phyloP scores from a whole-genome alignment of 2,113 vertebrate genomes.

The Boleophthalmus pectinirostris region DNA sequence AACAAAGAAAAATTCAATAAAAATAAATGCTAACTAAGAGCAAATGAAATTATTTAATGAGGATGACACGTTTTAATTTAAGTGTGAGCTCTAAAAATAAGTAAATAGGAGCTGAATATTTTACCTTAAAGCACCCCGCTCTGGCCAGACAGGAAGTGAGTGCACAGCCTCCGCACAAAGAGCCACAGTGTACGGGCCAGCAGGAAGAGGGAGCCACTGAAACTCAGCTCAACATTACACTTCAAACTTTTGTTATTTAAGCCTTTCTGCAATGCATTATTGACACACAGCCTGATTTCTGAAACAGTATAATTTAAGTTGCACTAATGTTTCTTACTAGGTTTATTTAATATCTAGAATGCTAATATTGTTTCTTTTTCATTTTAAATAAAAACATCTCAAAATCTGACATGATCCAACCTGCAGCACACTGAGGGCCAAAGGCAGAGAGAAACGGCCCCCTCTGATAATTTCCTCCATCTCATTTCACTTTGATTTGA shows the following conservation, averaged over 20 bases:
- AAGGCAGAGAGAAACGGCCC: slow-evolving; percentile 49
- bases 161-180: slow-evolving; percentile 67
- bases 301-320: background rate
- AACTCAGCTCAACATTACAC: slow-evolving; percentile 48
- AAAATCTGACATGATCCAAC: slow-evolving; percentile 10
- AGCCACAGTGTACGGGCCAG: slow-evolving; percentile 67
- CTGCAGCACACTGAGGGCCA: slow-evolving; percentile 33
- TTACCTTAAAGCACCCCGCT: slow-evolving; percentile 70
- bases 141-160: slow-evolving; percentile 65
- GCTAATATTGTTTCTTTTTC: background rate
- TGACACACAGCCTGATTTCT: background rate
- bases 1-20: background rate
- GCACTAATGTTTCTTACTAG: background rate
- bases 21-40: background rate
- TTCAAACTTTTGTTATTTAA: slow-evolving; percentile 10
- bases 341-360: background rate
- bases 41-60: background rate
- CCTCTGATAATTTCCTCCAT: slow-evolving; percentile 51
- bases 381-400: slow-evolving; percentile 24
- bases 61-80: background rate
- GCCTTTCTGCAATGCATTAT: background rate
- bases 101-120: slow-evolving; percentile 36
- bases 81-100: background rate
- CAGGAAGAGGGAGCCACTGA: slow-evolving; percentile 62
- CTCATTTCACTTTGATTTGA: slow-evolving; percentile 62